Conservation (phyloP, 1,140 invertebrate genomes). For the Drosophila busckii region DNA sequence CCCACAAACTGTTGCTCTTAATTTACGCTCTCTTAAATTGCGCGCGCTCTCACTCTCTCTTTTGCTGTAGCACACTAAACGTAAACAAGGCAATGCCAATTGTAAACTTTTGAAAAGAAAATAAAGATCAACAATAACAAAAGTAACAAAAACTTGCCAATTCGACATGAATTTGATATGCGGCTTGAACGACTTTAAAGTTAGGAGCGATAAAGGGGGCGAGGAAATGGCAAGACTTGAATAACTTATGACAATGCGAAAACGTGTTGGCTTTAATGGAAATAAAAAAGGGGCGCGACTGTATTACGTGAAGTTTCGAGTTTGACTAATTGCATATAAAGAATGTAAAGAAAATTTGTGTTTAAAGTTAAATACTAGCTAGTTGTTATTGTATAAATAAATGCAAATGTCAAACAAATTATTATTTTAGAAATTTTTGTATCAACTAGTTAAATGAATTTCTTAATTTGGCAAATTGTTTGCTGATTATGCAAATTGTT, state of each 20-base stretch:
- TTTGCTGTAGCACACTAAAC: slow-evolving; percentile 22
- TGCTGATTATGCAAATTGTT: too few species aligned
- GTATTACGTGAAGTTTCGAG: too few species aligned
- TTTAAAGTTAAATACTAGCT: too few species aligned
- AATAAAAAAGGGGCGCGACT: slow-evolving; percentile 23
- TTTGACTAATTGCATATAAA: too few species aligned
- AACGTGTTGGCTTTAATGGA: background rate
- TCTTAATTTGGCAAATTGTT: too few species aligned
- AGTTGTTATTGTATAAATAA: too few species aligned
- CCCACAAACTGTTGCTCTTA: too few species aligned
- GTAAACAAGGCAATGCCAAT: slow-evolving; percentile 22
- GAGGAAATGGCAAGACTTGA: background rate
- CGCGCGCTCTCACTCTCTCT: background rate
- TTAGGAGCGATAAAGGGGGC: background rate
- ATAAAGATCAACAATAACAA: background rate
- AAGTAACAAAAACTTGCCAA: slow-evolving; percentile 29
- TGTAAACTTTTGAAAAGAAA: background rate
- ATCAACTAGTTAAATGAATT: too few species aligned
- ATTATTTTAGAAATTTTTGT: too few species aligned
- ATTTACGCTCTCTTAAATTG: too few species aligned
- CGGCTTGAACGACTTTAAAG: slow-evolving; percentile 35
- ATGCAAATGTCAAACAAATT: too few species aligned
- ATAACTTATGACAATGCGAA: background rate
- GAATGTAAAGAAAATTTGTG: too few species aligned
- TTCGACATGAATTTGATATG: slow-evolving; percentile 63